Evolutionary conservation across 2,797 vertebrate genomes (phyloP).

Genomic region (Darevskia mixta): DNA sequence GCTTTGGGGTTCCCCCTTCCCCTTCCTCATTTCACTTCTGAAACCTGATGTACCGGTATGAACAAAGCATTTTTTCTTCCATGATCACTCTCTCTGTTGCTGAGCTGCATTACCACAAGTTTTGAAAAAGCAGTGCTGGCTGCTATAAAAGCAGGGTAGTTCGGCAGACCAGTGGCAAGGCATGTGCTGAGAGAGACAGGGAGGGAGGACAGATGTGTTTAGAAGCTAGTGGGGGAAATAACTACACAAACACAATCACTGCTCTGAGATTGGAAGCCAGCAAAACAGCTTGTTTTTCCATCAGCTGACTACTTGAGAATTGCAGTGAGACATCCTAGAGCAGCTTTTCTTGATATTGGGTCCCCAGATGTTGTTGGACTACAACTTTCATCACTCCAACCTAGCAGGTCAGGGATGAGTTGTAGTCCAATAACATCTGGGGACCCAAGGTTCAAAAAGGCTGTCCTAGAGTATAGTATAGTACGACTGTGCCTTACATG

Average conservation of each 20-base stretch:
- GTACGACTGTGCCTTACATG: too few relatives aligned
- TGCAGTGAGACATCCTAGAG: background rate
- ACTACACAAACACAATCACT: constrained; percentile 27
- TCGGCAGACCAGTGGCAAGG: background rate
- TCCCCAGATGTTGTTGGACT: too few relatives aligned
- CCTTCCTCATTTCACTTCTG: background rate
- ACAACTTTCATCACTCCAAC: too few relatives aligned
- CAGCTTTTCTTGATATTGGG: too few relatives aligned
- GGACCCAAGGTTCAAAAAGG: too few relatives aligned
- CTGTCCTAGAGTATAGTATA: too few relatives aligned
- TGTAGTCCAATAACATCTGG: too few relatives aligned
- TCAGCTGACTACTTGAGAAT: constrained; percentile 8
- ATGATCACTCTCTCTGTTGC: fast-evolving
- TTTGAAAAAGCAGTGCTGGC: fast-evolving
- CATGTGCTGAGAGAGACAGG: too few relatives aligned
- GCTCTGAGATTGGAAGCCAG: constrained; percentile 2
- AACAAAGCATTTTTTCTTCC: fast-evolving
- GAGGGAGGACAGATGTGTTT: background rate
- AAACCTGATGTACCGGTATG: background rate
- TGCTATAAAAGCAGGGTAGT: background rate
- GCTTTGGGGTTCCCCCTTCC: too few relatives aligned
- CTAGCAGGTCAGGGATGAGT: too few relatives aligned
- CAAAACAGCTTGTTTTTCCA: background rate
- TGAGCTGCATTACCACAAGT: fast-evolving
- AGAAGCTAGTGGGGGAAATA: background rate